Evolutionary conservation across 2,113 vertebrate species (phyloP).

Genomic region (Sphyrna mokarran): DNA sequence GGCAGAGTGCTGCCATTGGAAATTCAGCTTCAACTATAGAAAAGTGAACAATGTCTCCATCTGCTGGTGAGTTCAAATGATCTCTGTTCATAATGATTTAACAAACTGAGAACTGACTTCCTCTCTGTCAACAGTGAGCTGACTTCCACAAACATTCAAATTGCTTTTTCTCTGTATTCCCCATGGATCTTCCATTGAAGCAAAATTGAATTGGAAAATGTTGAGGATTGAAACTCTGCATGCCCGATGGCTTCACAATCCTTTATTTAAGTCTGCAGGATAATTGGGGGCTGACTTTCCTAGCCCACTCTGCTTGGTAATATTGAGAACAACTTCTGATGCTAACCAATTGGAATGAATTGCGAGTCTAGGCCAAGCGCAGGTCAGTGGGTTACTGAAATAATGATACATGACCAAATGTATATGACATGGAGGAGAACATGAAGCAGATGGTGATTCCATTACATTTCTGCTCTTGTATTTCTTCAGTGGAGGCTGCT

Average conservation of each 20-base stretch:
- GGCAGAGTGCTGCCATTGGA: not conserved
- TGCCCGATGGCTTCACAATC: not conserved
- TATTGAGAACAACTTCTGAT: not conserved
- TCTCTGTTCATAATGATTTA: not conserved
- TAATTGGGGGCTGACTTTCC: not conserved
- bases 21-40: not conserved
- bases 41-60: not conserved
- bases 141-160: not conserved
- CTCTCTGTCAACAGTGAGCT: not conserved
- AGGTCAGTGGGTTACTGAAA: not conserved
- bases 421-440: not conserved
- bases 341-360: not conserved
- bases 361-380: not conserved
- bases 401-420: not conserved
- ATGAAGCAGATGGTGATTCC: not conserved
- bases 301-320: not conserved
- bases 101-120: not conserved
- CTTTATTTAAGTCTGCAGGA: not conserved
- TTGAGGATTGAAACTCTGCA: not conserved
- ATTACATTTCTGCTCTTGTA: not conserved
- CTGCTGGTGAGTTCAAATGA: not conserved
- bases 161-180: not conserved
- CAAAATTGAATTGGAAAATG: not conserved
- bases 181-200: not conserved
- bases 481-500: not conserved